Evolutionary conservation across 2,113 vertebrate genomes (phyloP), one percentile per base, ranked within the genome.

Genomic region (Ariopsis seemanni): DNA sequence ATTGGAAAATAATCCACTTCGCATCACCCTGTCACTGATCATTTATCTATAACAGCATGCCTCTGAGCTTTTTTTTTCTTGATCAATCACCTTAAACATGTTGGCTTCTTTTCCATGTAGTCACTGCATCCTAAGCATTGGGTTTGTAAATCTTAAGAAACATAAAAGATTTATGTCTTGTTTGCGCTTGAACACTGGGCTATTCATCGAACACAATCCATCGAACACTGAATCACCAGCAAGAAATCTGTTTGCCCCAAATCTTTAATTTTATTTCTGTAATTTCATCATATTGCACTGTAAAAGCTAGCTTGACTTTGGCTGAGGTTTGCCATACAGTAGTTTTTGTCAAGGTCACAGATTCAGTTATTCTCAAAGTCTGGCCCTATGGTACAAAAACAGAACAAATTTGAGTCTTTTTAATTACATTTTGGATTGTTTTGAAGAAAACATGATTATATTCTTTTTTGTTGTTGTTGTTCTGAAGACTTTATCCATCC

Each of bases 221-320:
- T 63, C 17, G 2, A 53, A 9, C 10, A n/a, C 48, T 67, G 20
- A n/a, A 52, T n/a, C 60, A 52, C 42, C 22, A 65, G 30, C 60
- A 48, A 48, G 34, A 65, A 50, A 82, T 25, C 42, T 65, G 30
- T 58, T 72, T 62, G n/a, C 34, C 14, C 34, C 3, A 27, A 63
- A 63, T 57, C 25, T 53, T 60, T 30, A 52, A 67, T 57, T 80
- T 80, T 78, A 65, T 86, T 69, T 67, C 30, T 60, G 67, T 81
- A 50, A 18, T 72, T 72, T 79, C 30, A 50, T 74, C 63, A 30
- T 69, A 17, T 69, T 81, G 52, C 77, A 79, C 42, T 60, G 30
- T 50, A 71, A 72, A 53, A 86, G 62, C 75, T 79, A 50, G 60
- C 50, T 42, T 58, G 85, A 87, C 65, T 82, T 87, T 86, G 85